phyloP scores from a whole-genome alignment of 1,140 invertebrate genomes.

The Arctopsyche grandis region DNA sequence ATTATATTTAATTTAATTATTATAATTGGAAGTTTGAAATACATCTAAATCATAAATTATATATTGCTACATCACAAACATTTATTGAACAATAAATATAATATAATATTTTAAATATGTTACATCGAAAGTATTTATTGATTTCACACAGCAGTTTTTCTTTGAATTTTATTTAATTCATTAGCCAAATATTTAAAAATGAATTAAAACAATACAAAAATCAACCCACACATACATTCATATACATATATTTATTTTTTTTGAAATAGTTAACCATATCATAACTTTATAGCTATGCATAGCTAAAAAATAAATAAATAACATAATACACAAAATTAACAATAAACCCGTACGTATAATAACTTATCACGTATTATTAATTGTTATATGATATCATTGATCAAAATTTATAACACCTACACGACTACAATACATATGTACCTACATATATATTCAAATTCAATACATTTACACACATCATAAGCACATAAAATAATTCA shows the following conservation, averaged over 20 bases:
- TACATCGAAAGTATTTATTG: slow-evolving; percentile 40
- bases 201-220: neutral
- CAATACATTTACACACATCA: neutral
- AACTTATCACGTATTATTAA: neutral
- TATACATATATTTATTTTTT: neutral
- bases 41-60: too few relatives aligned
- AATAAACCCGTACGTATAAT: neutral
- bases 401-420: neutral
- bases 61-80: too few relatives aligned
- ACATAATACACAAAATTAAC: neutral
- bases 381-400: neutral
- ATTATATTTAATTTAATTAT: too few relatives aligned
- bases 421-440: neutral
- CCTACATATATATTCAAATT: neutral
- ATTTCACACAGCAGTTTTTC: slow-evolving; percentile 47
- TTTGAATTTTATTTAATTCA: neutral
- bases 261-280: too few relatives aligned
- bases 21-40: too few relatives aligned
- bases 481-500: slow-evolving; percentile 13
- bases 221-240: neutral
- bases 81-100: too few relatives aligned
- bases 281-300: too few relatives aligned
- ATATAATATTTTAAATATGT: neutral
- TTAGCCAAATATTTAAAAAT: slow-evolving; percentile 4
- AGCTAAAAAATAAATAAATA: too few relatives aligned